These are phyloP conservation scores for Ceratotherium simum DNA, from an alignment of 2,113 vertebrate genomes.

Conservation along the genomic window DNA sequence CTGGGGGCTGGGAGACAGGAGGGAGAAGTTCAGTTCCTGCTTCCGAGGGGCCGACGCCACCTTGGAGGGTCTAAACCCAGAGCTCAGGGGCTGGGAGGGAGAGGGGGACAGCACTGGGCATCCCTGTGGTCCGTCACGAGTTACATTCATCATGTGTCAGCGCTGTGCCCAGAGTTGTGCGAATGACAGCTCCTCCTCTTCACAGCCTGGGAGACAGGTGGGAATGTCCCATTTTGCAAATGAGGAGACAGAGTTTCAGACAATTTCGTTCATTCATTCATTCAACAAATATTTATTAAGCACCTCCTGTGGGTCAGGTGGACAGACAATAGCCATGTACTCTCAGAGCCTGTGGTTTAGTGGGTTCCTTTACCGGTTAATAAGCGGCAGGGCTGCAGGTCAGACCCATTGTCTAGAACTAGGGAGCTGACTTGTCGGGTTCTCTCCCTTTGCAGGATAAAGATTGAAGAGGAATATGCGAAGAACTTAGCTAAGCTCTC, in stretches of 20 bases:
- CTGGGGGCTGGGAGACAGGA: not conserved
- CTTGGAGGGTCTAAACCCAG: not conserved
- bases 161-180: not conserved
- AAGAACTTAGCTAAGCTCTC: constrained; percentile 98
- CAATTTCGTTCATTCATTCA: not conserved
- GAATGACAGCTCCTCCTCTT: not conserved
- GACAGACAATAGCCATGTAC: not conserved
- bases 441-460: constrained; percentile 92
- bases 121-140: not conserved
- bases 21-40: not conserved
- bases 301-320: not conserved
- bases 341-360: too few relatives aligned
- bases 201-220: not conserved
- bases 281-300: not conserved
- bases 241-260: not conserved
- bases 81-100: not conserved
- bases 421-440: not conserved
- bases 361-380: rapidly evolving
- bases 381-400: not conserved
- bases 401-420: rapidly evolving
- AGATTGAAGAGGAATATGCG: constrained; percentile 99
- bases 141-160: too few relatives aligned
- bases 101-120: not conserved
- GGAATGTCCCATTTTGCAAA: not conserved
- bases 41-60: rapidly evolving